These are phyloP conservation scores for Kradibia gibbosae DNA, from an alignment of 1,140 invertebrate species.

Conservation along the genomic window DNA sequence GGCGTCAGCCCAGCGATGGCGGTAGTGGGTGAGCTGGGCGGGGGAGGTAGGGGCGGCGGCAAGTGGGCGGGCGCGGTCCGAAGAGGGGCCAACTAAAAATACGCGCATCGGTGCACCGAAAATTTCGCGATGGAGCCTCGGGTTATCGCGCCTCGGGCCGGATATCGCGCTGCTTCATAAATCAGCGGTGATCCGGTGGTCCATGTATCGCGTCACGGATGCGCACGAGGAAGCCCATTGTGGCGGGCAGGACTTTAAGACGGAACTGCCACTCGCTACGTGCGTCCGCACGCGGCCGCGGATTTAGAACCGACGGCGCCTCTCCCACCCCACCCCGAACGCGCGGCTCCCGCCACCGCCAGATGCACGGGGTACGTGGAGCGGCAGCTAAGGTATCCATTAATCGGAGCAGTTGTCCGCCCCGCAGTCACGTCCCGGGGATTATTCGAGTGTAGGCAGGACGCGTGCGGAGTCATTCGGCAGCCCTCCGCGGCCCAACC, in stretches of 20 bases:
- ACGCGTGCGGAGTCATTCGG: neutral
- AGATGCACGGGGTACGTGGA: too few relatives aligned
- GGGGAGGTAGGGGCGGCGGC: too few relatives aligned
- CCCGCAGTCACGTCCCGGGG: conserved; percentile 32
- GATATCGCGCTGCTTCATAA: neutral
- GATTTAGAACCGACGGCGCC: conserved; percentile 18
- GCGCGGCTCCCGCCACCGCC: too few relatives aligned
- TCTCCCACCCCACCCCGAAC: too few relatives aligned
- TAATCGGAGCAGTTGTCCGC: conserved; percentile 3
- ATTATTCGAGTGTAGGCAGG: neutral
- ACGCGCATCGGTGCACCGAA: too few relatives aligned
- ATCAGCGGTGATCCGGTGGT: conserved; percentile 27
- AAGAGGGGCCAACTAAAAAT: too few relatives aligned
- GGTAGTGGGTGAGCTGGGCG: too few relatives aligned
- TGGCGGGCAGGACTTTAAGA: conserved; percentile 14
- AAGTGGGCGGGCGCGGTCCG: too few relatives aligned
- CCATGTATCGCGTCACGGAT: conserved; percentile 27
- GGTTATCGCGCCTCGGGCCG: neutral
- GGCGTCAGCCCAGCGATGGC: too few relatives aligned
- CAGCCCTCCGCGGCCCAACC: too few relatives aligned
- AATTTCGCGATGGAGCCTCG: neutral
- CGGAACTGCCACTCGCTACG: conserved; percentile 28
- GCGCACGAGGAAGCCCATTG: neutral
- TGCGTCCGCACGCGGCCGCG: conserved; percentile 29
- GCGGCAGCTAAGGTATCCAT: neutral